Evolutionary conservation across 2,888 invertebrate genomes (phyloP).

Genomic region (Nudaria mundana): DNA sequence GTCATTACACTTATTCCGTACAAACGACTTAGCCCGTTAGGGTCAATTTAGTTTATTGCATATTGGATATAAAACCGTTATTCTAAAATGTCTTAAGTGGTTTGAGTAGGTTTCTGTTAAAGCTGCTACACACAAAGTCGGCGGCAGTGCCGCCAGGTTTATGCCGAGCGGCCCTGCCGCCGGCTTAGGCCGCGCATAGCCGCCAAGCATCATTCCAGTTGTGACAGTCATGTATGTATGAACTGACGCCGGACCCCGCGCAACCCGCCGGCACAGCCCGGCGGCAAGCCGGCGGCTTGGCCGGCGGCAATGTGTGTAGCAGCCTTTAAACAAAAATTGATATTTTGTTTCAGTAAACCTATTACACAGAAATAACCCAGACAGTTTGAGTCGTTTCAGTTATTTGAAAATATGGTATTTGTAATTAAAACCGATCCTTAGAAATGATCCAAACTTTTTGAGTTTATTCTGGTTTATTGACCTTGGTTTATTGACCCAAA

Average conservation of each 20-base stretch:
- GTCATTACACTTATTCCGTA: constrained; percentile 1
- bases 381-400: constrained; percentile 12
- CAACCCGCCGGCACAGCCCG: no score
- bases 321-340: no score
- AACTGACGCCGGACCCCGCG: no score
- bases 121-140: no score
- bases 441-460: constrained; percentile 9
- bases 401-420: constrained; percentile 9
- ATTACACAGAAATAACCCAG: constrained; percentile 8
- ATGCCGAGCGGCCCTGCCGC: no score
- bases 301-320: no score
- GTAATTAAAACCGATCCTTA: constrained; percentile 5
- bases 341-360: constrained; percentile 6
- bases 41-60: constrained; percentile 1
- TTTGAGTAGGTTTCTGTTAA: constrained; percentile 8
- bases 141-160: no score
- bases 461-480: constrained; percentile 10
- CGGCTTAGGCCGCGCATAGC: no score
- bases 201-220: no score
- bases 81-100: constrained; percentile 4
- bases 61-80: background rate
- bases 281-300: no score
- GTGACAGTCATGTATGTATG: no score
- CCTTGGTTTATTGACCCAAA: constrained; percentile 5
- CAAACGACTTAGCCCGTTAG: constrained; percentile 1